Evolutionary conservation across 2,797 vertebrate species (phyloP).

Genomic region (Enteromius mattozi): DNA sequence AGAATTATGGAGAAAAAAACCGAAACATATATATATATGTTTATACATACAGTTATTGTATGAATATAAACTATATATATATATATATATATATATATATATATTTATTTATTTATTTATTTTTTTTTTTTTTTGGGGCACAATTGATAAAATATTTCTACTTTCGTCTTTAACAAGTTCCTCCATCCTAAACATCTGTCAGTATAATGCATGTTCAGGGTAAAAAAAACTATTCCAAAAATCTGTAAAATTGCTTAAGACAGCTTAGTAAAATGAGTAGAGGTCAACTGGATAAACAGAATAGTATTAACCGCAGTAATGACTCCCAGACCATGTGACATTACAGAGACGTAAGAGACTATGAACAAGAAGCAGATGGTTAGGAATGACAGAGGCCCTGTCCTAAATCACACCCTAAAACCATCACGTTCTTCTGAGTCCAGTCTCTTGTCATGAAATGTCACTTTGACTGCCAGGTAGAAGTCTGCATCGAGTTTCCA

Average conservation of each 20-base stretch:
- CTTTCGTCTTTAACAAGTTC: no score
- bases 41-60: no score
- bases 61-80: no score
- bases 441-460: background rate
- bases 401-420: background rate
- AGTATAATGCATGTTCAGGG: background rate
- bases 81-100: no score
- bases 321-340: slow-evolving; percentile 11
- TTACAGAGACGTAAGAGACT: slow-evolving; percentile 15
- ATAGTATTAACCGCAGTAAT: background rate
- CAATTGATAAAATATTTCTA: no score
- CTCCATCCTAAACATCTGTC: no score
- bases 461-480: background rate
- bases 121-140: no score
- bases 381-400: background rate
- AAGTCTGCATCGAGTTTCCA: background rate
- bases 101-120: no score
- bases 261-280: background rate
- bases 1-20: no score
- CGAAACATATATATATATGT: no score
- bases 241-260: slow-evolving; percentile 18
- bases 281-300: slow-evolving; percentile 26
- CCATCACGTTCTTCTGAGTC: background rate
- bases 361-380: slow-evolving; percentile 16
- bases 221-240: background rate